These are phyloP conservation scores for Ormyrus labotus DNA, from an alignment of 2,888 invertebrate genomes.

Conservation along the genomic window DNA sequence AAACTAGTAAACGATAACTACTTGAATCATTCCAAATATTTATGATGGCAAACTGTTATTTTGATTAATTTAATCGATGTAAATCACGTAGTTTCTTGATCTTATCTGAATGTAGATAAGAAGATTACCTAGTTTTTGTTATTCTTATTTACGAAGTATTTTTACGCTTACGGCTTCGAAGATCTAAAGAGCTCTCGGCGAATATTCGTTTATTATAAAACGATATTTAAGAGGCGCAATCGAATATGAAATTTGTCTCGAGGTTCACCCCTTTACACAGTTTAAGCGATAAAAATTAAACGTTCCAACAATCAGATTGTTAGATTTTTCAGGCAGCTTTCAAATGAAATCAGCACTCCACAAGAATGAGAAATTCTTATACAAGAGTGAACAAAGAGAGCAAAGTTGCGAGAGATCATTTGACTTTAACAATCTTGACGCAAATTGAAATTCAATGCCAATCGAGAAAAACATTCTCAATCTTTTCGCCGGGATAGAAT, in stretches of 20 bases:
- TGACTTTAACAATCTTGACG: constrained; percentile 28
- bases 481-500: not conserved
- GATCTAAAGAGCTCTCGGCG: constrained; percentile 14
- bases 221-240: not conserved
- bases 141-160: constrained; percentile 20
- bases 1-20: not conserved
- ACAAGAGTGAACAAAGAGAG: constrained; percentile 4
- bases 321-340: not conserved
- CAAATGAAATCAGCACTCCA: not conserved
- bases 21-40: constrained; percentile 2
- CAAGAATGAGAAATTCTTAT: constrained; percentile 3
- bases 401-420: constrained; percentile 4
- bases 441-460: constrained; percentile 8
- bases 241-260: not conserved
- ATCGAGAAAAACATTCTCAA: constrained; percentile 2
- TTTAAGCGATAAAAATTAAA: not conserved
- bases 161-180: not conserved
- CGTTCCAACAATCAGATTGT: constrained; percentile 18
- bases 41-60: constrained; percentile 18
- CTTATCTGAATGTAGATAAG: constrained; percentile 17
- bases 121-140: constrained; percentile 19
- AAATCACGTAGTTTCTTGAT: constrained; percentile 24
- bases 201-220: constrained; percentile 18
- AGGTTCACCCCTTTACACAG: not conserved
- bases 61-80: constrained; percentile 21